A percentile compares a stretch with the other conserved stretches of the same genome.
These are phyloP conservation scores for Cheilosia scutellata DNA, from an alignment of 2,888 invertebrate species.

Conservation along the genomic window DNA sequence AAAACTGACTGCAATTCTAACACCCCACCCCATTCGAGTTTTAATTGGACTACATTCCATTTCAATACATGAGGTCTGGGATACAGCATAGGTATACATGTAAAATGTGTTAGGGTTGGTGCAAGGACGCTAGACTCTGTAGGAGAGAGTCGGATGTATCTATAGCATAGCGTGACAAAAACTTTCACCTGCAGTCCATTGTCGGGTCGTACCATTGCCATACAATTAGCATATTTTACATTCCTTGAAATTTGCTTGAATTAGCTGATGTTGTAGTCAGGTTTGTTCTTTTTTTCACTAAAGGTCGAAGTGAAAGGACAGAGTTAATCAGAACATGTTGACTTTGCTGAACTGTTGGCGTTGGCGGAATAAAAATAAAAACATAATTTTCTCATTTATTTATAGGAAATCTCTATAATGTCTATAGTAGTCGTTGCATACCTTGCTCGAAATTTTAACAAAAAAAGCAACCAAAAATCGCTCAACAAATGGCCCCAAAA, in stretches of 20 bases:
- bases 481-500: no score
- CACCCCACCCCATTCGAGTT: constrained; percentile 29
- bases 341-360: no score
- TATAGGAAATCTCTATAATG: no score
- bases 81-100: not conserved
- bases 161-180: constrained; percentile 24
- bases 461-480: no score
- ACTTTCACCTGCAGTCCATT: constrained; percentile 50
- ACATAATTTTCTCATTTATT: no score
- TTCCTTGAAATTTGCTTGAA: constrained; percentile 53
- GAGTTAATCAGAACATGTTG: no score
- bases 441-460: no score
- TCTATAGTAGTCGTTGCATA: no score
- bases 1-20: constrained; percentile 17
- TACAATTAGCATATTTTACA: constrained; percentile 60
- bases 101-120: not conserved
- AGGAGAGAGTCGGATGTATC: constrained; percentile 6
- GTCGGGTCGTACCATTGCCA: constrained; percentile 42
- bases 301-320: no score
- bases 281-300: not conserved
- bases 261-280: constrained; percentile 15
- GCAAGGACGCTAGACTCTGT: not conserved
- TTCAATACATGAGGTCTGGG: constrained; percentile 28
- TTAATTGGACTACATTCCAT: constrained; percentile 53
- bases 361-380: no score